These are phyloP conservation scores for Anarsia innoxiella DNA, from an alignment of 2,888 invertebrate species.

Conservation along the genomic window DNA sequence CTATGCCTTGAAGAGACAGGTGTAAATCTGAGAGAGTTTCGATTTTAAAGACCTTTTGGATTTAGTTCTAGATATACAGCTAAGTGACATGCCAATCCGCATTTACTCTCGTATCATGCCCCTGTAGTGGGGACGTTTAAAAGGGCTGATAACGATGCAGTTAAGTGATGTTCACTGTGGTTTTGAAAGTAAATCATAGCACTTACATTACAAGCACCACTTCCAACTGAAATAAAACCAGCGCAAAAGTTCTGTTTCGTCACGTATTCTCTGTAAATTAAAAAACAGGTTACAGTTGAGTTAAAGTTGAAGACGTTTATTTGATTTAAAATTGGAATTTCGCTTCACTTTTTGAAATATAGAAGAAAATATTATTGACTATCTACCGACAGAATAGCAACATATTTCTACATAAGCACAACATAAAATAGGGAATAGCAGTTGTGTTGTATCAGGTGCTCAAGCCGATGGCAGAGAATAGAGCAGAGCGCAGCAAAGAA, in stretches of 20 bases:
- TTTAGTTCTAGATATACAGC: background rate
- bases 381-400: too few relatives aligned
- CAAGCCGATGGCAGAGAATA: too few relatives aligned
- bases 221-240: constrained; percentile 10
- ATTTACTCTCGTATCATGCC: too few relatives aligned
- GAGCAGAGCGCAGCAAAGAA: too few relatives aligned
- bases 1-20: background rate
- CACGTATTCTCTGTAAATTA: constrained; percentile 25
- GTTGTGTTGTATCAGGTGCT: too few relatives aligned
- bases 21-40: background rate
- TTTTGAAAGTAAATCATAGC: background rate
- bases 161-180: background rate
- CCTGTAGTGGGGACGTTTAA: too few relatives aligned
- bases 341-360: too few relatives aligned
- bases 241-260: constrained; percentile 12
- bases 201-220: constrained; percentile 15
- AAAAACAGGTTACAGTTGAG: background rate
- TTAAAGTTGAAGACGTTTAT: background rate
- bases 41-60: background rate
- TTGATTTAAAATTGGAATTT: background rate
- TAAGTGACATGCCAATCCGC: background rate
- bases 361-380: background rate
- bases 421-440: too few relatives aligned
- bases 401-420: too few relatives aligned
- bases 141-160: too few relatives aligned